Evolutionary conservation across 2,113 vertebrate species (phyloP).

Genomic region (Sapajus apella): DNA sequence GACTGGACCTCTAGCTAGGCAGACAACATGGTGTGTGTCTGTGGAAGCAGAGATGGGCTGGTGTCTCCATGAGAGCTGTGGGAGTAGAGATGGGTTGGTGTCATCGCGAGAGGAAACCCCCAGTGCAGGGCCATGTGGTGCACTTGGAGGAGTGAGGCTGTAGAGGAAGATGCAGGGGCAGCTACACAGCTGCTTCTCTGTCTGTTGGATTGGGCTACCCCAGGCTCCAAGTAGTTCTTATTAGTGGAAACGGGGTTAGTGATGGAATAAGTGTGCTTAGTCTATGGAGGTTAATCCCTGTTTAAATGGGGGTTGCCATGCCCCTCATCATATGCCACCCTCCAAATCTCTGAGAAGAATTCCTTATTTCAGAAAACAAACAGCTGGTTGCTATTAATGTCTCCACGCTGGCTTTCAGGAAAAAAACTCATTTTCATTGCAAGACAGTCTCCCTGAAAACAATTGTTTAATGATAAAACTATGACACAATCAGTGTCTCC

Average conservation of each 20-base stretch:
- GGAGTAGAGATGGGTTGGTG: neutral
- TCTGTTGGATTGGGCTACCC: no score
- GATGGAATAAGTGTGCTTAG: neutral
- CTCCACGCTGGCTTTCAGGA: neutral
- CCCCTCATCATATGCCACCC: neutral
- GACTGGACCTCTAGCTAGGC: neutral
- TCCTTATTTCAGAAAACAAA: conserved; percentile 21
- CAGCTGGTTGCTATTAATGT: neutral
- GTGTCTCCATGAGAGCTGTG: neutral
- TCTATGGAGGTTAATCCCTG: neutral
- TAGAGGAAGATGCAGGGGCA: neutral
- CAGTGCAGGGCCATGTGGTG: rapidly evolving
- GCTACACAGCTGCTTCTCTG: neutral
- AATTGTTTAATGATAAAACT: neutral
- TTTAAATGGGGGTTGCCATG: neutral
- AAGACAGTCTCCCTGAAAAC: neutral
- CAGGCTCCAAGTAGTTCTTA: neutral
- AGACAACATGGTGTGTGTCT: neutral
- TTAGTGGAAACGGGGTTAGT: neutral
- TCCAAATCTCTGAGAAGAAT: neutral
- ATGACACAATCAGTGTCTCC: neutral
- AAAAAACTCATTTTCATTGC: neutral
- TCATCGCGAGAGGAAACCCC: neutral
- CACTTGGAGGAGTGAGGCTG: neutral
- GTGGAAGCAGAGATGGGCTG: neutral